Percentiles rank a stretch among this genome's conserved stretches.
phyloP scores from a whole-genome alignment of 2,888 invertebrate species.

The Norana najaformis region DNA sequence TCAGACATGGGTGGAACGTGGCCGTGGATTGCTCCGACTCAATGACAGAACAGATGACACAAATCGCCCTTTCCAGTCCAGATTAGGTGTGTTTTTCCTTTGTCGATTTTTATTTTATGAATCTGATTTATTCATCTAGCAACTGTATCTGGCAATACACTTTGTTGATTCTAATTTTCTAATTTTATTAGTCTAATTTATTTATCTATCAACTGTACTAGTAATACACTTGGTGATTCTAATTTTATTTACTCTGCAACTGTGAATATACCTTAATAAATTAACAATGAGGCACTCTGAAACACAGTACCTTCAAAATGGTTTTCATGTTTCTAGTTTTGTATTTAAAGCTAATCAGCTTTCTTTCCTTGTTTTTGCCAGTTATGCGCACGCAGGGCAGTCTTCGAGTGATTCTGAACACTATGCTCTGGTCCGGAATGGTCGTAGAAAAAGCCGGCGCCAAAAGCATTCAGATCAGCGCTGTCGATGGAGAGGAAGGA shows the following conservation, averaged over 20 bases:
- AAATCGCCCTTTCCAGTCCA: slow-evolving; percentile 69
- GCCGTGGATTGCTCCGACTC: slow-evolving; percentile 82
- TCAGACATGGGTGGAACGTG: slow-evolving; percentile 82
- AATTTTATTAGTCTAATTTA: slow-evolving; percentile 18
- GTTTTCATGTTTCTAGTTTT: not conserved
- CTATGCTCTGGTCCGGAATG: slow-evolving; percentile 92
- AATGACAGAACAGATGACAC: slow-evolving; percentile 73
- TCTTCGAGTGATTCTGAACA: slow-evolving; percentile 85
- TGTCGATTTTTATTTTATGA: not conserved
- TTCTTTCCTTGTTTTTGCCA: slow-evolving; percentile 43
- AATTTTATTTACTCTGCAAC: no score
- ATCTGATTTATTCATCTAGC: not conserved
- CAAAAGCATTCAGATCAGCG: slow-evolving; percentile 85
- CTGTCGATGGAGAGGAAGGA: slow-evolving; percentile 67
- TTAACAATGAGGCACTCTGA: not conserved
- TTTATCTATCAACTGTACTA: not conserved
- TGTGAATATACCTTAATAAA: no score
- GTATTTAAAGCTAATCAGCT: not conserved
- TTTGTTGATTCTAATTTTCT: slow-evolving; percentile 7
- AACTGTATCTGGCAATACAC: not conserved
- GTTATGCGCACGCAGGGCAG: slow-evolving; percentile 88
- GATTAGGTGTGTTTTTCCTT: slow-evolving; percentile 67
- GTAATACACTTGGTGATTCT: not conserved
- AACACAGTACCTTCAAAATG: not conserved
- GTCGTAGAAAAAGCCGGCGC: slow-evolving; percentile 82